Percentiles rank a stretch among this genome's conserved stretches.
Conservation (phyloP, 2,797 vertebrate species). For the Okamejei kenojei region DNA sequence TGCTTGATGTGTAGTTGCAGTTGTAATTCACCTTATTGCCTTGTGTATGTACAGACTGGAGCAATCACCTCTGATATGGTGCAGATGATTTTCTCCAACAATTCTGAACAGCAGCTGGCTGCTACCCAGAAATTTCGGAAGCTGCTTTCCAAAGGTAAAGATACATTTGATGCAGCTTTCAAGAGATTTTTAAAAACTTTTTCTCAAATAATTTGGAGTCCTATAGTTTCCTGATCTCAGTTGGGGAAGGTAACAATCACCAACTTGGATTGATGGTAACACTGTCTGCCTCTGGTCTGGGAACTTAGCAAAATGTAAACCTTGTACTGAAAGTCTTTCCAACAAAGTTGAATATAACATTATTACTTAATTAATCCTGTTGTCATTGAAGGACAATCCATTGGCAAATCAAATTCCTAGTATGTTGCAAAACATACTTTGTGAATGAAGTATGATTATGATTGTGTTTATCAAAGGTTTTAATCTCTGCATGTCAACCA, state of each 20-base stretch:
- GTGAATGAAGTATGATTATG: too few species aligned
- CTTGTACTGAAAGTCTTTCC: not conserved
- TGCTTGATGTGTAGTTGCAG: too few species aligned
- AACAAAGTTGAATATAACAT: not conserved
- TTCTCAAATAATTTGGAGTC: not conserved
- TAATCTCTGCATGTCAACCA: not conserved
- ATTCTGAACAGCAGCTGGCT: conserved; percentile 88
- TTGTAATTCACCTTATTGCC: conserved; percentile 26
- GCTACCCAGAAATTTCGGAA: conserved; percentile 95
- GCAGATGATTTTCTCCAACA: conserved; percentile 93
- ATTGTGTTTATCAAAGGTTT: not conserved
- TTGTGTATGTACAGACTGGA: conserved; percentile 60
- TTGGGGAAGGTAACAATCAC: not conserved
- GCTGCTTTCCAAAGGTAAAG: conserved; percentile 90
- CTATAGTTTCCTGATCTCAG: not conserved
- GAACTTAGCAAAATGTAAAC: not conserved
- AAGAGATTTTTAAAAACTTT: too few species aligned
- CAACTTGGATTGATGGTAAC: not conserved
- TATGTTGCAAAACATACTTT: too few species aligned
- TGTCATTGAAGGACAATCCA: not conserved
- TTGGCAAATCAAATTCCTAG: too few species aligned
- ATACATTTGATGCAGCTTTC: not conserved
- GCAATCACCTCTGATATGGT: conserved; percentile 94
- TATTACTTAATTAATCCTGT: not conserved
- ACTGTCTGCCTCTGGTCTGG: not conserved